phyloP scores from a whole-genome alignment of 2,888 invertebrate genomes.

The Chrysomela aeneicollis region DNA sequence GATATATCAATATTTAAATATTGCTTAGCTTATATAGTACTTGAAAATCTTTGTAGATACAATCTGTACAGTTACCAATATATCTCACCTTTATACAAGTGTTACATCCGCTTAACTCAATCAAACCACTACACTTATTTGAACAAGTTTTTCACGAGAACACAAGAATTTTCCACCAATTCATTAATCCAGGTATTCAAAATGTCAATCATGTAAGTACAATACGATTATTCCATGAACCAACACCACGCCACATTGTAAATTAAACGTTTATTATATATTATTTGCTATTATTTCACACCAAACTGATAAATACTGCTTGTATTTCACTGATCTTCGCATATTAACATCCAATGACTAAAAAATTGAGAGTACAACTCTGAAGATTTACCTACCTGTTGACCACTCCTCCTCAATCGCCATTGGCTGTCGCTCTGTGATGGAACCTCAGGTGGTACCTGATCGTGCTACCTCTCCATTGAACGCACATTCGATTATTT shows the following conservation, averaged over 20 bases:
- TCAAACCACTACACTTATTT: slow-evolving; percentile 20
- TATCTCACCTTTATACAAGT: slow-evolving; percentile 10
- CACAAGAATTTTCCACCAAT: slow-evolving; percentile 34
- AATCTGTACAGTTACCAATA: too few species aligned
- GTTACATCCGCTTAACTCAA: slow-evolving; percentile 3
- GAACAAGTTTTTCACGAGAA: slow-evolving; percentile 26
- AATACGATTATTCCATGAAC: slow-evolving; percentile 57
- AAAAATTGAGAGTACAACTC: slow-evolving; percentile 55
- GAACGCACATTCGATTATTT: slow-evolving; percentile 25
- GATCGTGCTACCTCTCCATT: slow-evolving; percentile 32
- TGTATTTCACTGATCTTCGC: slow-evolving; percentile 58
- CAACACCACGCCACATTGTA: slow-evolving; percentile 57
- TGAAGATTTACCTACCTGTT: slow-evolving; percentile 36
- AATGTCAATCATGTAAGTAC: slow-evolving; percentile 55
- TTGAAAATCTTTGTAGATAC: too few species aligned
- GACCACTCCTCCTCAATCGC: slow-evolving; percentile 48
- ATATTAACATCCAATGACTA: slow-evolving; percentile 57
- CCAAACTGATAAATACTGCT: slow-evolving; percentile 61
- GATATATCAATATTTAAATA: too few species aligned
- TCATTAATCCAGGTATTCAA: slow-evolving; percentile 42
- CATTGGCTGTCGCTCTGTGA: slow-evolving; percentile 48
- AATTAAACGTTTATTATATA: slow-evolving; percentile 61
- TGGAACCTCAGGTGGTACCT: slow-evolving; percentile 42
- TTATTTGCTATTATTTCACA: slow-evolving; percentile 62
- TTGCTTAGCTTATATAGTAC: neutral